Conservation (phyloP, 2,888 invertebrate genomes). For the Lycophotia porphyrea region DNA sequence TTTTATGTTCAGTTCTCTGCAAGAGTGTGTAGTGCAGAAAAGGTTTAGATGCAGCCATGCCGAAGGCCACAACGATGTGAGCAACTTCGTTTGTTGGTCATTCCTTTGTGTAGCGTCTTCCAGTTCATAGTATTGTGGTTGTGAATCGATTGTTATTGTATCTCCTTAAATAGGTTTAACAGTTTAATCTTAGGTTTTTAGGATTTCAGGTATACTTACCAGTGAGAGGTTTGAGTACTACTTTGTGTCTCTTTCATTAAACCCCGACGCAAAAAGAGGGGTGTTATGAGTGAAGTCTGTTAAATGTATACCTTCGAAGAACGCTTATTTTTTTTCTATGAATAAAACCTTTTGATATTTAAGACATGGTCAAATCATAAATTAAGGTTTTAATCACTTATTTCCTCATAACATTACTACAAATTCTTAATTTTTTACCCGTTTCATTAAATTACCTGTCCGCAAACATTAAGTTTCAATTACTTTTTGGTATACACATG, state of each 20-base stretch:
- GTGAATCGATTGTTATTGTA: neutral
- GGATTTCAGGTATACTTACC: neutral
- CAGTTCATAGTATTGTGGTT: neutral
- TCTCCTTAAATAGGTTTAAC: neutral
- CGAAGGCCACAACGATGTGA: slow-evolving; percentile 7
- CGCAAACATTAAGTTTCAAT: slow-evolving; percentile 63
- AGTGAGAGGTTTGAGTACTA: neutral
- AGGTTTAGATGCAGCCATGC: neutral
- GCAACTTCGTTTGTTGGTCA: neutral
- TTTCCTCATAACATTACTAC: slow-evolving; percentile 4
- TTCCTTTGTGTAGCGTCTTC: neutral
- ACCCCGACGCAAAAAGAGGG: too few species aligned
- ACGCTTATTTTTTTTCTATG: neutral
- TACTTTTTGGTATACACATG: slow-evolving; percentile 60
- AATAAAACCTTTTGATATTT: neutral
- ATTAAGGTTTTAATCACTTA: slow-evolving; percentile 1
- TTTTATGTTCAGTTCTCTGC: neutral
- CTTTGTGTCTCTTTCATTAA: neutral
- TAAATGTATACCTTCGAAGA: neutral
- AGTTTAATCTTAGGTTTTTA: neutral
- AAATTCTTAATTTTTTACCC: neutral
- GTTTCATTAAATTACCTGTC: slow-evolving; percentile 17
- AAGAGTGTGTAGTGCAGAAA: slow-evolving; percentile 11
- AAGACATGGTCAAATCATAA: neutral
- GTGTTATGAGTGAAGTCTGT: neutral